Conservation (phyloP, 37 sponge, comb jelly and placozoan species). For the Beroe ovata region DNA sequence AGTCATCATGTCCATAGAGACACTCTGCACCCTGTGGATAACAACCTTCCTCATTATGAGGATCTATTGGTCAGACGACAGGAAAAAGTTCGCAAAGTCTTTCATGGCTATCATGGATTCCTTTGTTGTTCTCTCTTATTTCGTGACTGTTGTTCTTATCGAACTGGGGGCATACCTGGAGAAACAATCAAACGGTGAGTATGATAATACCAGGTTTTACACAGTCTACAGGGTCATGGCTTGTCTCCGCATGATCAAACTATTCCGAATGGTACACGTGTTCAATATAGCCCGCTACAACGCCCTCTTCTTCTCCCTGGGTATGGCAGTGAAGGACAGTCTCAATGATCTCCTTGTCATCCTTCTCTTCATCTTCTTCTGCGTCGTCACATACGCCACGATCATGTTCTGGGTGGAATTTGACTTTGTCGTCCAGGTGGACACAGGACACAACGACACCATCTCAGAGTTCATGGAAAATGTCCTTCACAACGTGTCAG, state of each 20-base stretch:
- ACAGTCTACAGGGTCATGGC: conserved; percentile 62
- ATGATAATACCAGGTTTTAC: conserved; percentile 9
- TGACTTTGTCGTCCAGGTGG: not conserved
- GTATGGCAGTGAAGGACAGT: conserved; percentile 53
- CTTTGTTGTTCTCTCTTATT: conserved; percentile 52
- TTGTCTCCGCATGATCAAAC: conserved; percentile 65
- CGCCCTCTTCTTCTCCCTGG: conserved; percentile 65
- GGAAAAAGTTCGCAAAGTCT: conserved; percentile 60
- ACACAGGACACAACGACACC: not conserved
- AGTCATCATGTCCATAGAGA: conserved; percentile 38
- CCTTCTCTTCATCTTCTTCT: conserved; percentile 67
- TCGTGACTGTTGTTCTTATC: conserved; percentile 39
- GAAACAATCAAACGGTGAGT: not conserved
- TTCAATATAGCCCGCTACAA: conserved; percentile 48
- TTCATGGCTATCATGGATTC: conserved; percentile 67
- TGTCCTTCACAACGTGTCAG: not conserved
- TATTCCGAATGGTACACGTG: conserved; percentile 58
- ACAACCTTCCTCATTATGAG: conserved; percentile 54
- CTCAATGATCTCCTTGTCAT: conserved; percentile 44
- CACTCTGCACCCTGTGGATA: conserved; percentile 57
- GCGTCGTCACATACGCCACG: conserved; percentile 51
- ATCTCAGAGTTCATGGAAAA: not conserved
- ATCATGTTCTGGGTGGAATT: conserved; percentile 65
- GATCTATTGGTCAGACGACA: conserved; percentile 43
- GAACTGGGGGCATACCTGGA: conserved; percentile 61